Evolutionary conservation across 2,888 invertebrate species (phyloP).

Genomic region (Nemotelus nigrinus): DNA sequence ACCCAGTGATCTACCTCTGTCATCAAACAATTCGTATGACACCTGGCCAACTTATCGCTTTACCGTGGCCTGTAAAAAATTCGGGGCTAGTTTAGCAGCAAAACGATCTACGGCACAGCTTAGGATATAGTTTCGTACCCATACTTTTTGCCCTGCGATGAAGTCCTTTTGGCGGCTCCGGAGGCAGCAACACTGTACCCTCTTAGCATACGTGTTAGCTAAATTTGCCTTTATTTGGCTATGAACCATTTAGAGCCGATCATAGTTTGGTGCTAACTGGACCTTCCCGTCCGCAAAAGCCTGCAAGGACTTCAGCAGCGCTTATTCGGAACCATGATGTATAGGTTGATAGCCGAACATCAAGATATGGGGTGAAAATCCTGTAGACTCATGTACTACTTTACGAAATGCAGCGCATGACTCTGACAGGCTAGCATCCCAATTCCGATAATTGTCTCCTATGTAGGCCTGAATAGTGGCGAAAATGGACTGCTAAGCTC

Average conservation of each 20-base stretch:
- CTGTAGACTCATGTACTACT: constrained; percentile 21
- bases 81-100: not conserved
- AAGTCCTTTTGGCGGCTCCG: not conserved
- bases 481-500: constrained; percentile 1
- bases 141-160: not conserved
- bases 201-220: not conserved
- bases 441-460: constrained; percentile 20
- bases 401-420: constrained; percentile 32
- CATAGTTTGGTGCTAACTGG: not conserved
- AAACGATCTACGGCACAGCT: not conserved
- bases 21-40: too few species aligned
- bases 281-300: not conserved
- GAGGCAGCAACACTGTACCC: not conserved
- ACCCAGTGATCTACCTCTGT: too few species aligned
- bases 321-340: not conserved
- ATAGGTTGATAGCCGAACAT: constrained; percentile 39
- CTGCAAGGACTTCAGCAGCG: not conserved
- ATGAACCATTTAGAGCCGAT: not conserved
- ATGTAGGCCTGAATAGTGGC: constrained; percentile 13
- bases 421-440: constrained; percentile 20
- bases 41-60: too few species aligned
- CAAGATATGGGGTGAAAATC: constrained; percentile 46
- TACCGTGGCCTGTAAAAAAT: not conserved
- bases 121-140: not conserved
- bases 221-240: not conserved